A percentile compares a stretch with the other conserved stretches of the same genome.
phyloP scores from a whole-genome alignment of 2,888 invertebrate species.

The Himalopsyche tibetana region DNA sequence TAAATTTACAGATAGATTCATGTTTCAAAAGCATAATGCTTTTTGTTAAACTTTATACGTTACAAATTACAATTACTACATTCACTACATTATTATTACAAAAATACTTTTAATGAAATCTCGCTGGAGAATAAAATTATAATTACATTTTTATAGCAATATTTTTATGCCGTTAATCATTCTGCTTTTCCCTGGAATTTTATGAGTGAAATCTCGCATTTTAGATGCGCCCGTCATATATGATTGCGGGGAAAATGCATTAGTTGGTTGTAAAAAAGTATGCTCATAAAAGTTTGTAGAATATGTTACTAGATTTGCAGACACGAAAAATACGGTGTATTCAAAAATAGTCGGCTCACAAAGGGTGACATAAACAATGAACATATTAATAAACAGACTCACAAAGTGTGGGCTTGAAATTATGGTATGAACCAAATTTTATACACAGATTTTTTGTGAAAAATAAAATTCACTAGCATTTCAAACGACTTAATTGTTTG shows the following conservation, averaged over 20 bases:
- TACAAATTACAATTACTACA: background rate
- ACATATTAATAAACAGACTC: background rate
- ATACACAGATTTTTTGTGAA: too few species aligned
- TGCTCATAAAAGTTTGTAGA: constrained; percentile 4
- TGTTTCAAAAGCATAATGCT: too few species aligned
- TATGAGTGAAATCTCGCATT: background rate
- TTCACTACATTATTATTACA: background rate
- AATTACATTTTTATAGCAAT: background rate
- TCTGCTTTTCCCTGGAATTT: constrained; percentile 9
- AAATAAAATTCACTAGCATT: too few species aligned
- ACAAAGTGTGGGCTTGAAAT: too few species aligned
- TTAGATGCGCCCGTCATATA: constrained; percentile 30
- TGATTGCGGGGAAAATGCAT: constrained; percentile 30
- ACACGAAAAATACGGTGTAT: constrained; percentile 4
- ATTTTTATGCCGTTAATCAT: background rate
- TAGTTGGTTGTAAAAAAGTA: constrained; percentile 30
- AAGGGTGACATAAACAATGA: background rate
- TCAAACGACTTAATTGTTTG: too few species aligned
- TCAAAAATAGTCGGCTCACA: background rate
- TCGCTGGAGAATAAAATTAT: background rate
- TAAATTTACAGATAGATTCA: too few species aligned
- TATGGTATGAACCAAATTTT: too few species aligned
- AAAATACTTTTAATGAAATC: background rate
- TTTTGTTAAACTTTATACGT: background rate
- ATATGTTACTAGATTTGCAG: constrained; percentile 22